These are phyloP conservation scores for Synanthedon formicaeformis DNA, from an alignment of 2,888 invertebrate species.

Conservation along the genomic window DNA sequence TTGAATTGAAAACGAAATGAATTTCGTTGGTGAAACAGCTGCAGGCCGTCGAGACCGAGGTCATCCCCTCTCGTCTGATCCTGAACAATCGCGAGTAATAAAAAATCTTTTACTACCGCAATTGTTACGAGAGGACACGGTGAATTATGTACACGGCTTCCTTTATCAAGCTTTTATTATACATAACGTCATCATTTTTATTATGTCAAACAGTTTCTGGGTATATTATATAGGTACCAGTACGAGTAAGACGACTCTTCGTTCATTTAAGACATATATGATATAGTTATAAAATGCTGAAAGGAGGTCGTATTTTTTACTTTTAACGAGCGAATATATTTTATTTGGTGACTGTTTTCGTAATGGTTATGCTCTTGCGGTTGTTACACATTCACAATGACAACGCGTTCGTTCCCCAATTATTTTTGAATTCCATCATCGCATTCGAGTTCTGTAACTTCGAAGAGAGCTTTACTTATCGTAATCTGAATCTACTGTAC, in stretches of 20 bases:
- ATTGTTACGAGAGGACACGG: slow-evolving; percentile 31
- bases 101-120: slow-evolving; percentile 29
- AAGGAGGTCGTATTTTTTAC: slow-evolving; percentile 20
- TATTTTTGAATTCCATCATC: no score
- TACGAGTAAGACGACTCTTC: no score
- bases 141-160: slow-evolving; percentile 35
- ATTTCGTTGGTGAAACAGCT: slow-evolving; percentile 21
- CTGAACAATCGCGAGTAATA: slow-evolving; percentile 21
- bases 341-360: slow-evolving; percentile 23
- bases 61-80: slow-evolving; percentile 21
- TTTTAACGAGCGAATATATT: slow-evolving; percentile 31
- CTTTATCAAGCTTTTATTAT: slow-evolving; percentile 36
- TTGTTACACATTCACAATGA: no score
- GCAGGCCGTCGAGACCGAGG: slow-evolving; percentile 28
- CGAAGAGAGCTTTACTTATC: no score
- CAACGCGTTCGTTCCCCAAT: no score
- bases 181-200: slow-evolving; percentile 29
- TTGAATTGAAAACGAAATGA: slow-evolving; percentile 46
- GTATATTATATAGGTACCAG: neutral
- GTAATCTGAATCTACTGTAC: slow-evolving; percentile 25
- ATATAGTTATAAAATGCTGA: no score
- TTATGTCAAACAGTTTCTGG: slow-evolving; percentile 18
- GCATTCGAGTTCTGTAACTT: no score
- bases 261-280: no score
- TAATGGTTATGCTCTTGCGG: no score